Evolutionary conservation across 2,888 invertebrate genomes (phyloP).

Genomic region (Euplagia quadripunctaria): DNA sequence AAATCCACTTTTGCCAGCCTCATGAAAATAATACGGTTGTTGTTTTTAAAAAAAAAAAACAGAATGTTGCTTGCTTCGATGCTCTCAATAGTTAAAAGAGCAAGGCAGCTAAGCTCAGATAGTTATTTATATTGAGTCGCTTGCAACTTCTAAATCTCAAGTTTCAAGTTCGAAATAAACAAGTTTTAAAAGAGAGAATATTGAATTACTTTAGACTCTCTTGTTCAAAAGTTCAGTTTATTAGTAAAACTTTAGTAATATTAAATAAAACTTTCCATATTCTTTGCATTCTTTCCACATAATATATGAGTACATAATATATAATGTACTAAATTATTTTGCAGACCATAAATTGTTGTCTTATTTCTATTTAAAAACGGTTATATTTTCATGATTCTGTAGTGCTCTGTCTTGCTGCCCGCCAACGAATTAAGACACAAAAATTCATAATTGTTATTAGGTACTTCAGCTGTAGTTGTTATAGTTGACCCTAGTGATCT

Average conservation of each 20-base stretch:
- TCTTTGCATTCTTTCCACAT: constrained; percentile 13
- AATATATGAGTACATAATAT: constrained; percentile 4
- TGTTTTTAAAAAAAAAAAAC: background rate
- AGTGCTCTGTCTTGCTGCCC: too few relatives aligned
- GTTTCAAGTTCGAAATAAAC: constrained; percentile 23
- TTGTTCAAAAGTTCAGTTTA: constrained; percentile 25
- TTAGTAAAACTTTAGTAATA: constrained; percentile 22
- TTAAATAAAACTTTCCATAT: constrained; percentile 16
- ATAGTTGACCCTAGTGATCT: too few relatives aligned
- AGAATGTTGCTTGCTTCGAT: background rate
- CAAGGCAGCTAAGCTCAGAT: background rate
- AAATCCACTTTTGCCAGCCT: too few relatives aligned
- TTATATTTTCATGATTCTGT: background rate
- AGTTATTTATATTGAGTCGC: constrained; percentile 5
- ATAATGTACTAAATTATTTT: too few relatives aligned
- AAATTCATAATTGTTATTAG: too few relatives aligned
- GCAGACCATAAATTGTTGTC: background rate
- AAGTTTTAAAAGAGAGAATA: constrained; percentile 26
- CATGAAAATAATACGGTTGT: background rate
- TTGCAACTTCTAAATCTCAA: constrained; percentile 16
- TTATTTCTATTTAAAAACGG: background rate
- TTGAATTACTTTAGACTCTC: constrained; percentile 25
- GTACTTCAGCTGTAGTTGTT: too few relatives aligned
- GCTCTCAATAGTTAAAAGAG: background rate
- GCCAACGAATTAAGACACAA: too few relatives aligned